These are phyloP conservation scores for Trissonchulus sp. DNA, from an alignment of 2,888 invertebrate species.

Conservation along the genomic window DNA sequence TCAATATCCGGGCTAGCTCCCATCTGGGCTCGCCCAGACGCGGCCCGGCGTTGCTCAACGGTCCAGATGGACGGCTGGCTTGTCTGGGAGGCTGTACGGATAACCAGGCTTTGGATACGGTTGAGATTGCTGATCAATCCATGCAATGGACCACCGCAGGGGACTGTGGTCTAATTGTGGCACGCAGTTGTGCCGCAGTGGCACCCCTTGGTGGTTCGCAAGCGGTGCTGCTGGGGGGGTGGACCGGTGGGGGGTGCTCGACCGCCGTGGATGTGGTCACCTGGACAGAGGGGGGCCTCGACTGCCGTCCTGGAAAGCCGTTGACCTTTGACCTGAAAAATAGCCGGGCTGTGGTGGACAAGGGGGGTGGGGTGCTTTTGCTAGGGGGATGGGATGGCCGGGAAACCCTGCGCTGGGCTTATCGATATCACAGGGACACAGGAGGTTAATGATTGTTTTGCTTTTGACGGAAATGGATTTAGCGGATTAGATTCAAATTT, in stretches of 20 bases:
- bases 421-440: background rate
- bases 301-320: background rate
- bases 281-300: background rate
- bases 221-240: background rate
- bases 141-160: conserved; percentile 58
- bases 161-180: conserved; percentile 33
- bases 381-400: background rate
- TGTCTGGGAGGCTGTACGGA: too few species aligned
- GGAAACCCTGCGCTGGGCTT: background rate
- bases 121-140: too few species aligned
- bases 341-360: background rate
- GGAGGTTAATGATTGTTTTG: background rate
- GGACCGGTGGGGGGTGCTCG: background rate
- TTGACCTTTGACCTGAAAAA: background rate
- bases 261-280: background rate
- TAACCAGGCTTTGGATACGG: too few species aligned
- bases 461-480: background rate
- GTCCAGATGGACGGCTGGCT: too few species aligned
- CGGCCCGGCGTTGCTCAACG: too few species aligned
- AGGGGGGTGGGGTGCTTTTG: background rate
- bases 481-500: too few species aligned
- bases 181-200: background rate
- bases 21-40: too few species aligned
- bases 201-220: background rate
- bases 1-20: too few species aligned